Evolutionary conservation across 2,888 invertebrate species (phyloP).

Genomic region (Cactoblastis cactorum): DNA sequence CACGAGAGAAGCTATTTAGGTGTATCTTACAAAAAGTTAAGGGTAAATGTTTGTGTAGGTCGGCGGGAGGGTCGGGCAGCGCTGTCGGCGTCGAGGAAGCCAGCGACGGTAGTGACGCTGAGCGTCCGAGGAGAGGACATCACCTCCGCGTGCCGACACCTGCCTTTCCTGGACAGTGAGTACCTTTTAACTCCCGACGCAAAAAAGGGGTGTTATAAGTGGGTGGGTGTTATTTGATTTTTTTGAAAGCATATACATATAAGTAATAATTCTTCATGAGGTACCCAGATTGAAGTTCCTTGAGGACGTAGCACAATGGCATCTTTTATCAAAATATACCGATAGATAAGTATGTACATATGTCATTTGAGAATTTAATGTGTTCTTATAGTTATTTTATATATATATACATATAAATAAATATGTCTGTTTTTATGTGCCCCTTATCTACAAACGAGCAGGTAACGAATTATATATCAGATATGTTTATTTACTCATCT

Average conservation of each 20-base stretch:
- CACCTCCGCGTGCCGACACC: constrained; percentile 68
- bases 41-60: constrained; percentile 29
- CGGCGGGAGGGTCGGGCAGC: constrained; percentile 56
- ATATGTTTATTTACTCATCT: constrained; percentile 29
- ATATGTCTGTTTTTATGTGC: constrained; percentile 6
- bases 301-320: too few species aligned
- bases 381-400: background rate
- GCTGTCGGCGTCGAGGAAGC: constrained; percentile 59
- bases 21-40: too few species aligned
- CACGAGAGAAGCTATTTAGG: too few species aligned
- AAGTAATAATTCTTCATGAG: too few species aligned
- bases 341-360: background rate
- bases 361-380: constrained; percentile 2
- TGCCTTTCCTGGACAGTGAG: constrained; percentile 61
- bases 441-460: constrained; percentile 12
- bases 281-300: too few species aligned
- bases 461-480: background rate
- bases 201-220: too few species aligned
- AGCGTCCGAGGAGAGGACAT: constrained; percentile 53
- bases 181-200: constrained; percentile 26
- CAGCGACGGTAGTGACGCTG: constrained; percentile 73
- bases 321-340: too few species aligned
- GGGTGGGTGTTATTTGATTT: too few species aligned
- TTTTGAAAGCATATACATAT: too few species aligned
- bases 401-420: background rate